Conservation (phyloP, 2,888 invertebrate genomes). For the Galeruca laticollis region DNA sequence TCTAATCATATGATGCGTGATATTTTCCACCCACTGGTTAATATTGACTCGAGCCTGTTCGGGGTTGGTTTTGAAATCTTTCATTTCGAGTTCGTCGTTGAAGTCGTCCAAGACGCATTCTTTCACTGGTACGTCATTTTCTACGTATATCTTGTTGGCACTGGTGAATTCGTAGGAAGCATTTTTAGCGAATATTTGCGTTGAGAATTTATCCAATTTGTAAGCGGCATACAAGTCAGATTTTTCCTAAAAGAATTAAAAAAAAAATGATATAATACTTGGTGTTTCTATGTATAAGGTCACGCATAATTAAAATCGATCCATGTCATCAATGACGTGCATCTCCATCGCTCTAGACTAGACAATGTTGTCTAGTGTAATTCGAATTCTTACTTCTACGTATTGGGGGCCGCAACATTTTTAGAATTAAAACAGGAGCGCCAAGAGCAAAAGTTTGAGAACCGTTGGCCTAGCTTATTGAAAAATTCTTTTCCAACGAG, state of each 20-base stretch:
- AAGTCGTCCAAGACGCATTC: conserved; percentile 79
- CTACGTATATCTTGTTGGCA: conserved; percentile 84
- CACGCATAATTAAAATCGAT: too few species aligned
- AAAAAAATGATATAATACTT: conserved; percentile 19
- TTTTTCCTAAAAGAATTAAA: conserved; percentile 70
- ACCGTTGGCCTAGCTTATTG: too few species aligned
- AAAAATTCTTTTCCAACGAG: too few species aligned
- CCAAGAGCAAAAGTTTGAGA: too few species aligned
- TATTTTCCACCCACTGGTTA: conserved; percentile 82
- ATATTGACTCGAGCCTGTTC: conserved; percentile 73
- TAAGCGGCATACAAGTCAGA: conserved; percentile 80
- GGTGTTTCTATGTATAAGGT: too few species aligned
- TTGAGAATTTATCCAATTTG: conserved; percentile 75
- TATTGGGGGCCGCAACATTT: too few species aligned
- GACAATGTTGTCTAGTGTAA: too few species aligned
- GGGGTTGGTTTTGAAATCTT: conserved; percentile 76
- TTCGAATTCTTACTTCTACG: too few species aligned
- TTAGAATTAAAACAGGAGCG: too few species aligned
- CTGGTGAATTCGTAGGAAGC: conserved; percentile 79
- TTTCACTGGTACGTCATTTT: conserved; percentile 70
- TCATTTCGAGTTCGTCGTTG: conserved; percentile 72
- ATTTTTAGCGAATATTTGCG: conserved; percentile 67
- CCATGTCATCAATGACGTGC: too few species aligned
- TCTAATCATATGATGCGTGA: conserved; percentile 82
- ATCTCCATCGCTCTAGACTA: too few species aligned